phyloP scores from a whole-genome alignment of 2,888 invertebrate species.

The Apeira syringaria region DNA sequence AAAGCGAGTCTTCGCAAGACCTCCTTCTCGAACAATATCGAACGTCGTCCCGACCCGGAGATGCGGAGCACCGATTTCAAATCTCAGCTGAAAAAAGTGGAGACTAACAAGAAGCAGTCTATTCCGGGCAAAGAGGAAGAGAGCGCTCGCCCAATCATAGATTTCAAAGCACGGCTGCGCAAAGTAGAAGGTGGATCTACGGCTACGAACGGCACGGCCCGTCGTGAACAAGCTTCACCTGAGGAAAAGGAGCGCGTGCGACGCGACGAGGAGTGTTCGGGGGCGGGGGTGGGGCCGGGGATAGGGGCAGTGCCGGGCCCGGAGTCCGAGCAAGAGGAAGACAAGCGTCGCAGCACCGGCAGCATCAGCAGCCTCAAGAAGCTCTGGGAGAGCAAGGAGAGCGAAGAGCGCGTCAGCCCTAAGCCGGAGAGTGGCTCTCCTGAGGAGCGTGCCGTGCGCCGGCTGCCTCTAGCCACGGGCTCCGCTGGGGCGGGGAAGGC shows the following conservation, averaged over 20 bases:
- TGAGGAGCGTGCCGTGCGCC: conserved; percentile 48
- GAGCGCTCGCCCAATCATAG: conserved; percentile 86
- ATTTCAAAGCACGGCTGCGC: conserved; percentile 92
- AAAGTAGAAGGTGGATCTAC: conserved; percentile 86
- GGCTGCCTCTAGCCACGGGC: conserved; percentile 47
- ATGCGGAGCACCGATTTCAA: conserved; percentile 79
- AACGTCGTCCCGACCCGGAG: conserved; percentile 46
- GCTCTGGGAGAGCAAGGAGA: conserved; percentile 94
- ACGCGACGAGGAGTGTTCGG: conserved; percentile 58
- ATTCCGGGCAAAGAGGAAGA: conserved; percentile 80
- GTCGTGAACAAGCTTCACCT: conserved; percentile 48
- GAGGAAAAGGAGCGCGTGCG: conserved; percentile 51
- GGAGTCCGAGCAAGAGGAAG: conserved; percentile 79
- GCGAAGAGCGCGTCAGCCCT: conserved; percentile 84
- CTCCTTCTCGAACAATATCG: conserved; percentile 46
- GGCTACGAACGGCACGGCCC: conserved; percentile 58
- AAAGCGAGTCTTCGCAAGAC: conserved; percentile 80
- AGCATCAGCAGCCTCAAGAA: conserved; percentile 96
- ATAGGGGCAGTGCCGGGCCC: too few relatives aligned
- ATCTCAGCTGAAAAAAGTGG: conserved; percentile 89
- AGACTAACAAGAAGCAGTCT: conserved; percentile 84
- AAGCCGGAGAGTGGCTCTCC: conserved; percentile 78
- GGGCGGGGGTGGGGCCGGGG: conserved; percentile 31
- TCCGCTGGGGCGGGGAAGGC: conserved; percentile 69
- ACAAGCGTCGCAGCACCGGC: conserved; percentile 95